Percentiles rank a stretch among this genome's conserved stretches.
phyloP scores from a whole-genome alignment of 2,797 vertebrate species.

The Adrianichthys oophorus region DNA sequence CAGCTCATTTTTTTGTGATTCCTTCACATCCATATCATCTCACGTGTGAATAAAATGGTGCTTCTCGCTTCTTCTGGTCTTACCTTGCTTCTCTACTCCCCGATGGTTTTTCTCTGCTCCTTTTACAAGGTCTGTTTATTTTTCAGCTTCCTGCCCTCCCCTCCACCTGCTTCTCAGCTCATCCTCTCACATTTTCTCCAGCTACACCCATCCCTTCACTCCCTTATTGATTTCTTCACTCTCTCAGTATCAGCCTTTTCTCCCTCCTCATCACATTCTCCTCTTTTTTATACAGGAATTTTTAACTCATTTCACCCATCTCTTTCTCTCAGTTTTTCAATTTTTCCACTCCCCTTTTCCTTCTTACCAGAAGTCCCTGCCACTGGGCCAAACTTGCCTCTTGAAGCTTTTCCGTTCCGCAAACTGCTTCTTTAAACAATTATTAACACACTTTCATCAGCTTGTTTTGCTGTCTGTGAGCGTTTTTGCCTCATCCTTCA shows the following conservation, averaged over 20 bases:
- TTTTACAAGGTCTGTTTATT: slow-evolving; percentile 21
- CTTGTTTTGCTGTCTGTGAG: slow-evolving; percentile 17
- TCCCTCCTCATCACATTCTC: slow-evolving; percentile 21
- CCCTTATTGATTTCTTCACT: slow-evolving; percentile 60
- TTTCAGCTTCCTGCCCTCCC: background rate
- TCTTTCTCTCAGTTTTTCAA: background rate
- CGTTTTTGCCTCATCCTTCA: slow-evolving; percentile 4
- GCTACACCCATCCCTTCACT: slow-evolving; percentile 16
- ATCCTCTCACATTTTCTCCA: slow-evolving; percentile 25
- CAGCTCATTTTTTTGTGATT: background rate
- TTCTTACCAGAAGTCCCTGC: slow-evolving; percentile 52
- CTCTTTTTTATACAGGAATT: slow-evolving; percentile 7
- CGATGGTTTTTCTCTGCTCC: background rate
- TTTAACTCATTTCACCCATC: slow-evolving; percentile 1
- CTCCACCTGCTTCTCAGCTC: slow-evolving; percentile 14
- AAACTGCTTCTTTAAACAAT: slow-evolving; percentile 59
- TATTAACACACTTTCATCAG: slow-evolving; percentile 65
- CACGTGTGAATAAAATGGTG: background rate
- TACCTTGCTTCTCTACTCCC: slow-evolving; percentile 7
- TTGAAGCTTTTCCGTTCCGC: slow-evolving; percentile 63
- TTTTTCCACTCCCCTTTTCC: too few relatives aligned
- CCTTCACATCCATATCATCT: slow-evolving; percentile 1
- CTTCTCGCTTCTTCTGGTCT: background rate
- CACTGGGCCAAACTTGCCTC: slow-evolving; percentile 47
- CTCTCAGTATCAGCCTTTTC: slow-evolving; percentile 48